Conservation (phyloP, 2,888 invertebrate species). For the Drosophila mimetica region DNA sequence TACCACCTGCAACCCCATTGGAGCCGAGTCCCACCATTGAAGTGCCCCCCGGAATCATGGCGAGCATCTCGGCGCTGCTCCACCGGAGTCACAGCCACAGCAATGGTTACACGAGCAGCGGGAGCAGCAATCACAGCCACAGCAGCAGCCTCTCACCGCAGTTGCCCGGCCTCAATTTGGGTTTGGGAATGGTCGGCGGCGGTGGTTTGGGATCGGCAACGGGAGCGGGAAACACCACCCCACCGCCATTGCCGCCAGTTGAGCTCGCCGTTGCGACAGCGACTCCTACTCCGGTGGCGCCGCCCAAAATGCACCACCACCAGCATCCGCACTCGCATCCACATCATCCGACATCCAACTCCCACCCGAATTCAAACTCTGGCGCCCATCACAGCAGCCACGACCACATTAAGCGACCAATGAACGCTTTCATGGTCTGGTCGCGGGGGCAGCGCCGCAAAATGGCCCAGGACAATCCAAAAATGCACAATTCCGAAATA, state of each 20-base stretch:
- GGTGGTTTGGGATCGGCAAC: constrained; percentile 18
- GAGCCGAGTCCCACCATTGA: constrained; percentile 5
- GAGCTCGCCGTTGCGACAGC: constrained; percentile 43
- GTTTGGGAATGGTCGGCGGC: constrained; percentile 50
- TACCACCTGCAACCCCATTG: constrained; percentile 17
- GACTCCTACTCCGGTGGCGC: constrained; percentile 7
- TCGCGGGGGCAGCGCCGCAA: constrained; percentile 95
- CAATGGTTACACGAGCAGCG: constrained; percentile 69
- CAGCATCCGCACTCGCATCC: constrained; percentile 15
- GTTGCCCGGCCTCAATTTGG: constrained; percentile 50
- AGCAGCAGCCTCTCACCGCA: constrained; percentile 72
- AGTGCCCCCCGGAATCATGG: constrained; percentile 50
- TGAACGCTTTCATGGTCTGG: constrained; percentile 99
- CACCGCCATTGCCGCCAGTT: constrained; percentile 49
- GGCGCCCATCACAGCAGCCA: constrained; percentile 58
- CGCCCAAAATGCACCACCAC: constrained; percentile 34
- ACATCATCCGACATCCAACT: constrained; percentile 26
- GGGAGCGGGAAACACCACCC: constrained; percentile 17
- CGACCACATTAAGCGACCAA: constrained; percentile 96
- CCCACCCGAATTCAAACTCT: constrained; percentile 27
- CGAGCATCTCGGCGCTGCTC: constrained; percentile 72
- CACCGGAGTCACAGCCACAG: constrained; percentile 66
- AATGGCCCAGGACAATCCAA: constrained; percentile 97
- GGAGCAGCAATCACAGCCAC: constrained; percentile 55
- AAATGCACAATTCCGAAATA: constrained; percentile 96